Evolutionary conservation across 2,888 invertebrate species (phyloP), one percentile per base, ranked within the genome.

Genomic region (Drosophila prolongata): DNA sequence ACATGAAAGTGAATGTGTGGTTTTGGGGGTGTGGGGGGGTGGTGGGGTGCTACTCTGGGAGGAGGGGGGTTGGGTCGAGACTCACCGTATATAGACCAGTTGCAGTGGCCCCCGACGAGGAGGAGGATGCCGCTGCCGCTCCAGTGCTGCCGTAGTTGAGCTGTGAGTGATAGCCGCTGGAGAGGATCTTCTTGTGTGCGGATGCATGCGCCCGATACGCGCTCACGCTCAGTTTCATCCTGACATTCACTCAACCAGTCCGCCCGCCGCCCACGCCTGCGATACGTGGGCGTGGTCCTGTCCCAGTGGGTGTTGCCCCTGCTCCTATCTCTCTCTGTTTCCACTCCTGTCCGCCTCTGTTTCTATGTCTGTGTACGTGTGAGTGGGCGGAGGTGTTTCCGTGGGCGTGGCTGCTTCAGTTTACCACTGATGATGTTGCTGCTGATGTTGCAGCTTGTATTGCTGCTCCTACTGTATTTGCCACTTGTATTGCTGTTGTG

Each of bases 171-270:
- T 95, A 95, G 90, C 95, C 96, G 90, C 95, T 95, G 85, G 95
- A 95, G 91, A 97, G 94, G 90, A 97, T 96, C 93, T 97, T 97
- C 93, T 96, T 96, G 93, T 97, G 96, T 92, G 97, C 97, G 80
- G 96, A 96, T 92, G 97, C 96, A 93, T 97, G 97, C 91, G 97
- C 97, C 92, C 97, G 95, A 92, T 96, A 97, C 90, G 97, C 97
- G 90, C 96, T 96, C 90, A 97, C 97, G 93, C 96, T 96, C 91
- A 97, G 94, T 95, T 97, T 97, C 97, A 97, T 97, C 90, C 80
- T 86, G 78, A 78, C 89, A 82, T 82, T 73, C 81, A 82, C 81
- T 78, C 81, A 49, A 11, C 35, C 44, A 30, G 11, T 38, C 35
- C n/a, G 50, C 58, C 58, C 47, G 60, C 11, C 44, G 44, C 44